A percentile compares a stretch with the other conserved stretches of the same genome.
Conservation (phyloP, 2,797 vertebrate genomes). For the Hirundo rustica region DNA sequence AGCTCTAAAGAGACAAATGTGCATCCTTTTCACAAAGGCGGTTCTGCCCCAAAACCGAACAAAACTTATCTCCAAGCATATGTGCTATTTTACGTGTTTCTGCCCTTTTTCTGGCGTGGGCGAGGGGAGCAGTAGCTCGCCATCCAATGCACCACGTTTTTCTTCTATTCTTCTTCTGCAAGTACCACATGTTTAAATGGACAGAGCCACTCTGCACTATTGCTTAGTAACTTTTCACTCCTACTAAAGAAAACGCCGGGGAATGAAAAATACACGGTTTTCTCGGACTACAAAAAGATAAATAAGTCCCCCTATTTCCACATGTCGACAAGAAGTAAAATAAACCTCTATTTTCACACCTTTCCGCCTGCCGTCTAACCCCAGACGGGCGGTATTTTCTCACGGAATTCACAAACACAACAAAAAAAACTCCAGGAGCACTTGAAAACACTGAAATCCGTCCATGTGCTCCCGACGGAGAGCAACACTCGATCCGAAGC, state of each 20-base stretch:
- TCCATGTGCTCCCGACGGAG: accelerated
- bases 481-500: accelerated
- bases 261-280: neutral
- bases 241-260: neutral
- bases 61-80: neutral
- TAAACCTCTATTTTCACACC: neutral
- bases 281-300: neutral
- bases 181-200: neutral
- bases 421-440: neutral
- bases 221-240: neutral
- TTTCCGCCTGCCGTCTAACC: neutral
- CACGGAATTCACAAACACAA: neutral
- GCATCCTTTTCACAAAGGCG: neutral
- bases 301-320: neutral
- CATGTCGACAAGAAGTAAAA: neutral
- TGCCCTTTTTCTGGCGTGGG: too few species aligned
- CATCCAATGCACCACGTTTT: neutral
- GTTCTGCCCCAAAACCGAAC: neutral
- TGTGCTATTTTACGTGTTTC: neutral
- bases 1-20: neutral
- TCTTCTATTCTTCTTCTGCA: neutral
- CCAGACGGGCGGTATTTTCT: neutral
- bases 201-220: neutral
- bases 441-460: accelerated
- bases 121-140: accelerated